Percentiles rank a stretch among this genome's conserved stretches.
These are phyloP conservation scores for Pungitius pungitius DNA, from an alignment of 2,113 vertebrate genomes.

Conservation along the genomic window DNA sequence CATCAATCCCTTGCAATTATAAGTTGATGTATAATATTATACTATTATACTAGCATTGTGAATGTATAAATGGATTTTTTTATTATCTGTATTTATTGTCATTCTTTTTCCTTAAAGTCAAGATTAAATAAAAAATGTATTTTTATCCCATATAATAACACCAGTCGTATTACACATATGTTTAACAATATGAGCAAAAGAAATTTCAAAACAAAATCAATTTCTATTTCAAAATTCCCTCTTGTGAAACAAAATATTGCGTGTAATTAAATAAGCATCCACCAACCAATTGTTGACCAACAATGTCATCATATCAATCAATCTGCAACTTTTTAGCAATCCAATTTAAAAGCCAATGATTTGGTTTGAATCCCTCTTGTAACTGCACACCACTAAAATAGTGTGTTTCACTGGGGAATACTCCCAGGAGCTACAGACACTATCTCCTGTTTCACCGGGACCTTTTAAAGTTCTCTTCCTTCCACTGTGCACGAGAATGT, in stretches of 20 bases:
- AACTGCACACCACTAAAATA: neutral
- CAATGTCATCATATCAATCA: neutral
- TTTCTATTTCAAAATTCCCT: neutral
- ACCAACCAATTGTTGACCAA: neutral
- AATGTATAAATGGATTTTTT: neutral
- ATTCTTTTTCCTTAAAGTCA: neutral
- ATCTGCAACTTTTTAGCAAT: neutral
- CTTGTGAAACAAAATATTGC: neutral
- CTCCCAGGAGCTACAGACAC: neutral
- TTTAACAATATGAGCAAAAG: neutral
- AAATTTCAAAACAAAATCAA: neutral
- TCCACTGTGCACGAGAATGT: neutral
- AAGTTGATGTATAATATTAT: neutral
- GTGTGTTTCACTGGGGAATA: neutral
- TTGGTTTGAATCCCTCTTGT: neutral
- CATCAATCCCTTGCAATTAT: neutral
- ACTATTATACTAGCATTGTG: no score
- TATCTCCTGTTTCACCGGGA: neutral
- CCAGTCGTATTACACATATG: neutral
- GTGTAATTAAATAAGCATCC: neutral
- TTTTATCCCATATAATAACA: neutral
- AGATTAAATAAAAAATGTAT: neutral
- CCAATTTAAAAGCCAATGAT: neutral
- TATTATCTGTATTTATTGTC: neutral
- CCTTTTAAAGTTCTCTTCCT: neutral